Conservation (phyloP, 2,113 vertebrate genomes). For the Desmodus rotundus region DNA sequence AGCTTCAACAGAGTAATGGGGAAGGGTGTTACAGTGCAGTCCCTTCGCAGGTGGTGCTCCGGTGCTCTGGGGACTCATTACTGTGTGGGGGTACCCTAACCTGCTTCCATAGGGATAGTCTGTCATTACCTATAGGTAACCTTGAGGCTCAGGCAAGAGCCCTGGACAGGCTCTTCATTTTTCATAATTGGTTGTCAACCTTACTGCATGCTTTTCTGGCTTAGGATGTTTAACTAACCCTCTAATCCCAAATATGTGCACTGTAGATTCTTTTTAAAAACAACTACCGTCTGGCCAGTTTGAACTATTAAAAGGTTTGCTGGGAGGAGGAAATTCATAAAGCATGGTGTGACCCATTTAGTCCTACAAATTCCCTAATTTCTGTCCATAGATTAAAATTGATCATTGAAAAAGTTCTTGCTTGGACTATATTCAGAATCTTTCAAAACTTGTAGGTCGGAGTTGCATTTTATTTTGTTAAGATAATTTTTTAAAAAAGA, state of each 20-base stretch:
- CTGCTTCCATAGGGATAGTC: background rate
- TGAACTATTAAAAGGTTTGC: background rate
- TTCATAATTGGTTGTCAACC: background rate
- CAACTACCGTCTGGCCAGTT: background rate
- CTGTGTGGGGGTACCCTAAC: background rate
- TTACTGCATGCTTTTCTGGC: background rate
- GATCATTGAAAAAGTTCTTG: constrained; percentile 1
- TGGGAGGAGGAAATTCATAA: background rate
- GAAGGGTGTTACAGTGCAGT: background rate
- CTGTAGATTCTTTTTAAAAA: background rate
- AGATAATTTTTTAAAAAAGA: too few species aligned
- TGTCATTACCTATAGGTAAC: background rate
- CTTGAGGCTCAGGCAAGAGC: background rate
- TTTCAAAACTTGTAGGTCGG: background rate
- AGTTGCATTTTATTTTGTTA: background rate
- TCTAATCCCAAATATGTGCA: background rate
- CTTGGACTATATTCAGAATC: background rate
- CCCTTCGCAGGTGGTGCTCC: background rate
- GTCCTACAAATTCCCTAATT: background rate
- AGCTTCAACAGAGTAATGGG: background rate
- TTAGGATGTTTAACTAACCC: background rate
- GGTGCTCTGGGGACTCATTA: background rate
- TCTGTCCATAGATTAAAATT: constrained; percentile 11
- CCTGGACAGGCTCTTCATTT: background rate
- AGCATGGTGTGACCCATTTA: background rate